A percentile compares a stretch with the other conserved stretches of the same genome.
These are phyloP conservation scores for Agrilus cyanescens DNA, from an alignment of 2,888 invertebrate genomes.

Conservation along the genomic window DNA sequence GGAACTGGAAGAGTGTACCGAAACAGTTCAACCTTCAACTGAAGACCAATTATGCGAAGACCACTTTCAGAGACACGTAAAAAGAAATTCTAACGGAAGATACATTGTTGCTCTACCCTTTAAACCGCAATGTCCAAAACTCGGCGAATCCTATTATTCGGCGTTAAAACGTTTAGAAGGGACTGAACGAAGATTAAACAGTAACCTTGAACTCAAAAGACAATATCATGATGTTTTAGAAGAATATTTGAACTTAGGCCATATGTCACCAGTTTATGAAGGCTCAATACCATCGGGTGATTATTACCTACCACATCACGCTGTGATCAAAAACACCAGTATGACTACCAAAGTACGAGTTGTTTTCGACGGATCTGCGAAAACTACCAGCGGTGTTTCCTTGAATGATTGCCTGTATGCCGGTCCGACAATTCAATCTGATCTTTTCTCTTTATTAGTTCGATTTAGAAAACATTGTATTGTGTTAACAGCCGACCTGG, in stretches of 20 bases:
- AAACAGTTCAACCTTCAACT: too few species aligned
- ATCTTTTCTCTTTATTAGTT: constrained; percentile 1
- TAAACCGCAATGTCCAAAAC: too few species aligned
- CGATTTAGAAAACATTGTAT: constrained; percentile 2
- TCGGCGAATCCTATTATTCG: too few species aligned
- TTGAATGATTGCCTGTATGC: constrained; percentile 1
- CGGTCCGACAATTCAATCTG: constrained; percentile 4
- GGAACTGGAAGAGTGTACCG: too few species aligned
- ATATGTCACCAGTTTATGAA: constrained; percentile 2
- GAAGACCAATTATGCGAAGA: too few species aligned
- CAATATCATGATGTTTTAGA: constrained; percentile 9
- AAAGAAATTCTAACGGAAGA: too few species aligned
- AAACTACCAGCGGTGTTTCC: constrained; percentile 1
- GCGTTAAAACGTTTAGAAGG: too few species aligned
- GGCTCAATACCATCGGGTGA: neutral
- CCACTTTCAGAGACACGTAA: too few species aligned
- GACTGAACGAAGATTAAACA: too few species aligned
- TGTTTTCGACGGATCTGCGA: constrained; percentile 10
- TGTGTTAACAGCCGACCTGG: constrained; percentile 17
- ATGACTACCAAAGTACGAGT: constrained; percentile 11
- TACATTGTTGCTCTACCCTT: too few species aligned
- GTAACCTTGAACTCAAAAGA: neutral
- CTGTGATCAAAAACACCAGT: constrained; percentile 8
- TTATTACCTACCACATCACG: constrained; percentile 11
- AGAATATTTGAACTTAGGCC: constrained; percentile 8